These are phyloP conservation scores for Ochropleura leucogaster DNA, from an alignment of 2,888 invertebrate species.

Conservation along the genomic window DNA sequence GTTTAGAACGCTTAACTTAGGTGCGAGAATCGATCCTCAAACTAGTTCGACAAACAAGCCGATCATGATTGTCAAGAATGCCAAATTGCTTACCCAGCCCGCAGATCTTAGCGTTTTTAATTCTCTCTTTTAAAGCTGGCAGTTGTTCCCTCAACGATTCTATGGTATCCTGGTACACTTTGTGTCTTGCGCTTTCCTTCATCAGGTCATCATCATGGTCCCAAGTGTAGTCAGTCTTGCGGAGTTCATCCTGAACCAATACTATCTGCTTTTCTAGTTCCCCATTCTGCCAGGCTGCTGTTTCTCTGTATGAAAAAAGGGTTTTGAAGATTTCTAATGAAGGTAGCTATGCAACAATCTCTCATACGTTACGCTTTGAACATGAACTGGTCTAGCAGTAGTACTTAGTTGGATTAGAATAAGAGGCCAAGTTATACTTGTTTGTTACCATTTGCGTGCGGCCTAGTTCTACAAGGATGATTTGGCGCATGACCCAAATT, in stretches of 20 bases:
- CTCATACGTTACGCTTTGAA: not conserved
- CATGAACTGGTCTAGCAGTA: not conserved
- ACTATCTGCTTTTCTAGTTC: constrained; percentile 87
- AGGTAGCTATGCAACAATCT: not conserved
- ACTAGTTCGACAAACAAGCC: not conserved
- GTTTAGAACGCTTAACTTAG: not conserved
- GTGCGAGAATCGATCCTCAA: not conserved
- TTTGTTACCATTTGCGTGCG: not conserved
- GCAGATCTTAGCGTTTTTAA: constrained; percentile 87
- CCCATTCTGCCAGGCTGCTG: constrained; percentile 87
- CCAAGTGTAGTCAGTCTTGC: constrained; percentile 84
- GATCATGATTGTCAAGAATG: not conserved
- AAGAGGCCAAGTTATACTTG: not conserved
- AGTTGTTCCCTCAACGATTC: constrained; percentile 82
- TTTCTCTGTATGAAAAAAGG: constrained; percentile 74
- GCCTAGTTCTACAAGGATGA: not conserved
- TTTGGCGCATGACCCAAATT: not conserved
- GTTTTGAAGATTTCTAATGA: not conserved
- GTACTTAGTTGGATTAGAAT: not conserved
- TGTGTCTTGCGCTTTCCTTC: constrained; percentile 82
- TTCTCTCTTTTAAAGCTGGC: constrained; percentile 84
- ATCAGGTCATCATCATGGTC: constrained; percentile 83
- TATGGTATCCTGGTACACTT: constrained; percentile 82
- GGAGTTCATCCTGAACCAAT: constrained; percentile 85
- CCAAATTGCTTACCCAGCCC: constrained; percentile 79